phyloP scores from a whole-genome alignment of 2,888 invertebrate species.

The Hipparchia semele region DNA sequence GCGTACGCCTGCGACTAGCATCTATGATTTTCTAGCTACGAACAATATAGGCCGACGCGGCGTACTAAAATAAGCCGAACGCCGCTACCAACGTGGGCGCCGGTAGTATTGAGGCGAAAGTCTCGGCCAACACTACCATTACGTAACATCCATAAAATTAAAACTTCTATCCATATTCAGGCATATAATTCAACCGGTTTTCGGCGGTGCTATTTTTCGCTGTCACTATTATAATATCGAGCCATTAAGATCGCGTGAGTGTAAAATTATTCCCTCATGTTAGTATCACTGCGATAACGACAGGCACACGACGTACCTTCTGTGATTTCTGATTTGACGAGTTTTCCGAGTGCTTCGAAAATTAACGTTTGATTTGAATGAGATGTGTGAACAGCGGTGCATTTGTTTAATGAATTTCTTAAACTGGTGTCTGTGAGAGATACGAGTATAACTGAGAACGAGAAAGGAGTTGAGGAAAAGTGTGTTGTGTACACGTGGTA shows the following conservation, averaged over 20 bases:
- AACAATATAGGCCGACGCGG: constrained; percentile 43
- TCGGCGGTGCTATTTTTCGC: constrained; percentile 62
- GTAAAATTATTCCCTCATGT: constrained; percentile 52
- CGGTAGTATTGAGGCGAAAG: constrained; percentile 64
- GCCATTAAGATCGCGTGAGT: constrained; percentile 58
- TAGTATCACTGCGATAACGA: constrained; percentile 71
- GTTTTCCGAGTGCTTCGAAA: constrained; percentile 23
- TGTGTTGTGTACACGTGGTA: constrained; percentile 40
- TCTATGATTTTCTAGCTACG: constrained; percentile 50
- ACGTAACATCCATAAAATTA: constrained; percentile 54
- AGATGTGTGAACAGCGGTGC: constrained; percentile 9
- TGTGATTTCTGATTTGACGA: constrained; percentile 44
- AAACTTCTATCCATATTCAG: constrained; percentile 54
- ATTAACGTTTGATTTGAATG: constrained; percentile 21
- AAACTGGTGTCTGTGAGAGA: constrained; percentile 15
- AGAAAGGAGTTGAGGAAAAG: constrained; percentile 10
- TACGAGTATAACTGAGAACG: constrained; percentile 14
- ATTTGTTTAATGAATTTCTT: constrained; percentile 1
- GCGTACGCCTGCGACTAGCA: constrained; percentile 48
- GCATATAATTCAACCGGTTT: constrained; percentile 61
- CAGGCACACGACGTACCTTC: constrained; percentile 62
- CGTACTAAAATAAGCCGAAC: constrained; percentile 67
- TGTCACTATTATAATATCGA: constrained; percentile 57
- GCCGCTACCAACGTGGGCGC: constrained; percentile 53
- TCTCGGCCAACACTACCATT: constrained; percentile 53